Base-by-base conservation (phyloP, 2,888 invertebrate species). In the Julus scandinavius region DNA sequence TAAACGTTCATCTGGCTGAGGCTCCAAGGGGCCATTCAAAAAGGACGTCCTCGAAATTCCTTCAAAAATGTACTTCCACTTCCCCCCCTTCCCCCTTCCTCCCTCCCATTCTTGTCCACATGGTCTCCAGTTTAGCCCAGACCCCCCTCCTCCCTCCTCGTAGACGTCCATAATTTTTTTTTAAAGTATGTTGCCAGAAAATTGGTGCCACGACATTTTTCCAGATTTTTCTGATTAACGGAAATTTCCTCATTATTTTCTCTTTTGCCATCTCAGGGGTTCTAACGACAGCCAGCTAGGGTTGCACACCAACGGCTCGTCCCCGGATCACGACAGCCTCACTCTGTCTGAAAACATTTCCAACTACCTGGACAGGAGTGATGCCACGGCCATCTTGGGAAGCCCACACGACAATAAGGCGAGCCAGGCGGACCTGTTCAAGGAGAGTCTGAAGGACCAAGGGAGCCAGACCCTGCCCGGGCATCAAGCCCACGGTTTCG, bases 261-360 rank as follows among this genome's bases (percentile, higher is more conserved):
- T 29, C 7, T 45, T 45, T 45, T 45, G 45, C 2, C 45, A 45
- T 29, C 17, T 41, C 49, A 49, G 85, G 49, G 49, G 85, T 41
- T 85, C 85, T 17, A 85, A 29, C 11, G 85, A 85, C 85, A 87
- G 87, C 15, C 83, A 83, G n/a, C 7, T 87, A 15, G 83, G 72
- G 13, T n/a, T 20, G 41, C 83, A 87, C 29, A 87, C 87, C 85
- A 85, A 49, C 13, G 85, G 85, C 17, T 85, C 2, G 20, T 85
- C 85, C n/a, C 83, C 87, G 17, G 50, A 92, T 88, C 90, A 90
- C 20, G 88, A 89, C 50, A 41, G 90, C 90, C 5, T 89, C 90
- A 49, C 90, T 89, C 41, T 85, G 41, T 85, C 85, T 0, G 88
- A 89, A 89, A 85, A 90, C 90, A 13, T 89, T 90, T 89, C 85